Percentiles rank a stretch among this genome's conserved stretches.
These are phyloP conservation scores for Cephus pulcher DNA, from an alignment of 2,888 invertebrate genomes.

Conservation along the genomic window DNA sequence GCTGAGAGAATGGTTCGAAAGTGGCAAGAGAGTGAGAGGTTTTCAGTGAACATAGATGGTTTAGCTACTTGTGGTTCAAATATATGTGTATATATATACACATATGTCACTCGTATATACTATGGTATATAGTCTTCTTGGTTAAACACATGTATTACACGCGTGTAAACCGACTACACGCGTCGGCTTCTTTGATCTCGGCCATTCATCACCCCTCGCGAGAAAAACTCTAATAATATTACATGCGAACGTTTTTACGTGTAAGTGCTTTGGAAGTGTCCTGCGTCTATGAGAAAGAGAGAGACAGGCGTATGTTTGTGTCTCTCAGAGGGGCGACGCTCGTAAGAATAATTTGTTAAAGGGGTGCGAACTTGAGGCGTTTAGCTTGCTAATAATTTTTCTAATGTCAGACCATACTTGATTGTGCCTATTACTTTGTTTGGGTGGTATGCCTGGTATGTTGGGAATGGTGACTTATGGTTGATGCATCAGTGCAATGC, in stretches of 20 bases:
- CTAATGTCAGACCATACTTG: no score
- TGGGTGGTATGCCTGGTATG: no score
- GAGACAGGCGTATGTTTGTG: no score
- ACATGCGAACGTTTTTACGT: slow-evolving; percentile 24
- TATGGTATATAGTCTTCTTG: slow-evolving; percentile 26
- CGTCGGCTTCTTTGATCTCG: slow-evolving; percentile 62
- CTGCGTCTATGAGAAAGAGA: no score
- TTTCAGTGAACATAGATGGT: not conserved
- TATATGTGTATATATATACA: slow-evolving; percentile 7
- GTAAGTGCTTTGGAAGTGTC: not conserved
- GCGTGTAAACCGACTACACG: slow-evolving; percentile 63
- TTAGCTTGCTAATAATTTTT: no score
- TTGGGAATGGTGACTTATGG: no score
- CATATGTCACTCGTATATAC: slow-evolving; percentile 10
- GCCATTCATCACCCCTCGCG: slow-evolving; percentile 62
- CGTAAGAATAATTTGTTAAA: no score
- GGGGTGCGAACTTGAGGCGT: no score
- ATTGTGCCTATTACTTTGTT: no score
- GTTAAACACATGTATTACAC: slow-evolving; percentile 64
- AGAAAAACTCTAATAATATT: slow-evolving; percentile 64
- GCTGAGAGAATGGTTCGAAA: not conserved
- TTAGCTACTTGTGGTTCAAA: not conserved
- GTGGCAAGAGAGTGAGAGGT: not conserved
- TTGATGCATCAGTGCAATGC: no score
- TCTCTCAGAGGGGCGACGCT: no score